phyloP scores from a whole-genome alignment of 2,113 vertebrate genomes.

The Saguinus midas region DNA sequence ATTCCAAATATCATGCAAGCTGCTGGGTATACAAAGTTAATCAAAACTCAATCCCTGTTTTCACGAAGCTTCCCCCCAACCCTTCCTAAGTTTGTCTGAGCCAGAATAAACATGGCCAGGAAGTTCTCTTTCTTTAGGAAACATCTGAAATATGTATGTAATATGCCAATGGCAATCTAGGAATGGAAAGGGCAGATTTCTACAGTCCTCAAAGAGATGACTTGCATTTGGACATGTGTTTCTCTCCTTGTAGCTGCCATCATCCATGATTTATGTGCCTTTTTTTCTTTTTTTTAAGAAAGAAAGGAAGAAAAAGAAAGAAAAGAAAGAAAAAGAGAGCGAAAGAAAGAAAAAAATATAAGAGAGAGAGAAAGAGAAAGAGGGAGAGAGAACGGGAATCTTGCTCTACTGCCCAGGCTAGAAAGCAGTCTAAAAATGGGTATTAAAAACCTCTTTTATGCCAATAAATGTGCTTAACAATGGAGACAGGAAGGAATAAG shows the following conservation, averaged over 20 bases:
- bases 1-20: background rate
- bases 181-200: background rate
- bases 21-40: background rate
- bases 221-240: background rate
- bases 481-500: too few relatives aligned
- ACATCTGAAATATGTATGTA: background rate
- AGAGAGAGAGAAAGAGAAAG: too few relatives aligned
- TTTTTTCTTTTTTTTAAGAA: background rate
- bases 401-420: too few relatives aligned
- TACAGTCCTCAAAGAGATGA: background rate
- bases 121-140: background rate
- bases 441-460: too few relatives aligned
- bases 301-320: too few relatives aligned
- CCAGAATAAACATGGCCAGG: background rate
- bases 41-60: background rate
- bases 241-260: background rate
- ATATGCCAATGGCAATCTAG: background rate
- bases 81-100: background rate
- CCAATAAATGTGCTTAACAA: too few relatives aligned
- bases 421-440: too few relatives aligned
- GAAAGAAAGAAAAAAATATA: too few relatives aligned
- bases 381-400: too few relatives aligned
- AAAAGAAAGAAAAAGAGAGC: too few relatives aligned
- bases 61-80: background rate
- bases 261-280: background rate